Base-by-base conservation (phyloP, 2,113 vertebrate genomes). In the Lipophrys pholis region DNA sequence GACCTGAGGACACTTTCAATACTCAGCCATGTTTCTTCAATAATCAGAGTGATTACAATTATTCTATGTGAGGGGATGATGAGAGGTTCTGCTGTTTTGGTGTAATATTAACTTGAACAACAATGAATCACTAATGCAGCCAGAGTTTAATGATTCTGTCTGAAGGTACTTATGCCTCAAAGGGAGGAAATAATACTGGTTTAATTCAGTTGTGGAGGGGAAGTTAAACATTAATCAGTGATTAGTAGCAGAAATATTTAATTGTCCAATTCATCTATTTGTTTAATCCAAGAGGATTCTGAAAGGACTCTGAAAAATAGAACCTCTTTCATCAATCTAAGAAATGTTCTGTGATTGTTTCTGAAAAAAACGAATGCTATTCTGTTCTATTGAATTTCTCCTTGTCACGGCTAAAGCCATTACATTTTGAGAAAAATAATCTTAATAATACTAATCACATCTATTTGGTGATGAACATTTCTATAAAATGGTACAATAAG, bases 41-140 rank as follows among this genome's bases (percentile, higher is more conserved):
- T 60, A 78, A 80, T 80, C 72, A 73, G 17, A 38, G 41, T 48
- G 57, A 87, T 85, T 73, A 68, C 57, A 74, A 66, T 67, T 63
- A 77, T 38, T 63, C 14, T 42, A 41, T 56, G 48, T 60, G 56
- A 15, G 53, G 60, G 43, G 54, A 72, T 40, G 57, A 78, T 61
- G 53, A 68, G 49, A 46, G 70, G 62, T 40, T 78, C 68, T 64
- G 41, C 14, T 41, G 65, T 75, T 53, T 83, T n/a, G 59, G 67
- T 56, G 43, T 58, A 60, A 30, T 30, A 30, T 30, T 30, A 4
- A 4, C 21, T 10, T 42, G 41, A 82, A 58, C 42, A 73, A 62
- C 58, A 53, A 62, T 76, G 16, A 54, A 68, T 76, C 63, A 48
- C 55, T 59, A 61, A 60, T 67, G 51, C 45, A 14, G 45, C 45